A percentile compares a stretch with the other conserved stretches of the same genome.
phyloP scores from a whole-genome alignment of 37 sponge, comb jelly and placozoan species.

The Sycon ciliatum region DNA sequence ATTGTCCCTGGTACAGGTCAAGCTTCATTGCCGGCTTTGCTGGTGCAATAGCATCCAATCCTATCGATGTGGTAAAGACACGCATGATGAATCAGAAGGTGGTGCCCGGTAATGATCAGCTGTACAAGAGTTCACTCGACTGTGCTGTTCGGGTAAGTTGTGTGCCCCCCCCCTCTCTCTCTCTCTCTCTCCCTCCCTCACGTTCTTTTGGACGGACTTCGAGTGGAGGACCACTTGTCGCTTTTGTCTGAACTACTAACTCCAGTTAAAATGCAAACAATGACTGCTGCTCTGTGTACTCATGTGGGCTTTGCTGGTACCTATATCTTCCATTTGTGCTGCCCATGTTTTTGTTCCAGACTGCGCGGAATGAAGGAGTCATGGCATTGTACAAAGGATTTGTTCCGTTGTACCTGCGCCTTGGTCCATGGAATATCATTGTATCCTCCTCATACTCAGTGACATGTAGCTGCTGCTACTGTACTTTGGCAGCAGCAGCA shows the following conservation, averaged over 20 bases:
- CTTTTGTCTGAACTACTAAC: no score
- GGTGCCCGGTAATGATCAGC: constrained; percentile 6
- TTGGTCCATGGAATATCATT: constrained; percentile 90
- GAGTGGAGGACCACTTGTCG: no score
- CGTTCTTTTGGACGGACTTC: no score
- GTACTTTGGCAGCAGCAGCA: no score
- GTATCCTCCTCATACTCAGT: no score
- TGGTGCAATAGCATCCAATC: constrained; percentile 61
- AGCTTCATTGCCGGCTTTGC: constrained; percentile 63
- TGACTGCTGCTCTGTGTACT: no score
- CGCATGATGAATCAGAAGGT: constrained; percentile 80
- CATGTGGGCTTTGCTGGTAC: no score
- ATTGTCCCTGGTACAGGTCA: background rate
- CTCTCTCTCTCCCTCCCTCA: no score
- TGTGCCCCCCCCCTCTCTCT: no score
- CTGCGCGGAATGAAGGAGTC: constrained; percentile 59
- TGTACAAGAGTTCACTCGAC: constrained; percentile 58
- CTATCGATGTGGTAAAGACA: constrained; percentile 79
- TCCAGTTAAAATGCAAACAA: no score
- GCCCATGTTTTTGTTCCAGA: constrained; percentile 34
- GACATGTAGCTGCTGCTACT: no score
- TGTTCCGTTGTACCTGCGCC: constrained; percentile 66
- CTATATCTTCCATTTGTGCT: no score
- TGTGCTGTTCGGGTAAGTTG: constrained; percentile 58
- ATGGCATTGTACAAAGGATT: constrained; percentile 83